Evolutionary conservation across 2,113 vertebrate species (phyloP).

Genomic region (Ameiurus melas): DNA sequence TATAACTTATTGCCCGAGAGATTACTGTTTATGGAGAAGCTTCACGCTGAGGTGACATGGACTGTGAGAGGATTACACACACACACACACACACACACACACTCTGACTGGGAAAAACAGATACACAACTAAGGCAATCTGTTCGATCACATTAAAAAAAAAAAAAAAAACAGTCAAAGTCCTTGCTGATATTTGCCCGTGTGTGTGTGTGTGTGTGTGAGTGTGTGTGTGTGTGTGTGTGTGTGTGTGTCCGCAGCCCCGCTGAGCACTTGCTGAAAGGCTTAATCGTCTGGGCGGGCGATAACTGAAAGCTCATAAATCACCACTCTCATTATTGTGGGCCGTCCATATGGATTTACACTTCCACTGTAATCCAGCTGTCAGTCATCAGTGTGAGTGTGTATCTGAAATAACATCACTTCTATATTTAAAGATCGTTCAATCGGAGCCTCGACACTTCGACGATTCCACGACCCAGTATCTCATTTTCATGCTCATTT

Average conservation of each 20-base stretch:
- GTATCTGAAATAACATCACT: background rate
- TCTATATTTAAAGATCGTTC: background rate
- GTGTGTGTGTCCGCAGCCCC: conserved; percentile 26
- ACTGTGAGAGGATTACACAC: conserved; percentile 1
- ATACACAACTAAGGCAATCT: background rate
- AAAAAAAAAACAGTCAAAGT: background rate
- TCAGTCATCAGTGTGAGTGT: conserved; percentile 8
- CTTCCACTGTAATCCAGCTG: conserved; percentile 36
- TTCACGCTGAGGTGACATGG: background rate
- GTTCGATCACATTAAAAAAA: background rate
- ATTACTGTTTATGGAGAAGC: no score
- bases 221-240: conserved; percentile 17
- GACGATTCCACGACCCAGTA: background rate
- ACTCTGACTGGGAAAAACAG: background rate
- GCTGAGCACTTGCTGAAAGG: conserved; percentile 18
- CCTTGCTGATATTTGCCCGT: conserved; percentile 4
- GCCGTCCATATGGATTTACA: conserved; percentile 26
- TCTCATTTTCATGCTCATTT: background rate
- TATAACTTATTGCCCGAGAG: no score
- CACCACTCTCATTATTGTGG: conserved; percentile 51
- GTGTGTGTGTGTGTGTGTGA: conserved; percentile 18
- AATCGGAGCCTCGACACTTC: background rate
- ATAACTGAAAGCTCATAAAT: conserved; percentile 41
- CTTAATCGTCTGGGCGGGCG: conserved; percentile 34
- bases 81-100: background rate